These are phyloP conservation scores for Sparus aurata DNA, from an alignment of 2,797 vertebrate species.

Conservation along the genomic window DNA sequence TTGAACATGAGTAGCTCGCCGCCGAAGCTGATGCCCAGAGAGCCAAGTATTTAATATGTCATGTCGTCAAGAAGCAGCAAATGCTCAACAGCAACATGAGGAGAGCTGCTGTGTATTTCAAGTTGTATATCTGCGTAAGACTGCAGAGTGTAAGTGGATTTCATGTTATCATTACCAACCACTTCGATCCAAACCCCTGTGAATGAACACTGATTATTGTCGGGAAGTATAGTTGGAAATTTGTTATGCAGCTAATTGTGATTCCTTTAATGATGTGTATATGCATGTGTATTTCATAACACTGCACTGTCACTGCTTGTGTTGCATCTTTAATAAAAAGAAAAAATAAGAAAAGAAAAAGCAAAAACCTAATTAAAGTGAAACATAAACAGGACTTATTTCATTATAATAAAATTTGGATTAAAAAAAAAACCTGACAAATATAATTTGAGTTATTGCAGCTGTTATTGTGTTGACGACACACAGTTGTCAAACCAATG, in stretches of 20 bases:
- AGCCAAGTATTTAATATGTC: slow-evolving; percentile 30
- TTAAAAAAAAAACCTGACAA: not conserved
- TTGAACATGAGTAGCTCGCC: slow-evolving; percentile 8
- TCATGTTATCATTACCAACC: slow-evolving; percentile 1
- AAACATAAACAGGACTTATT: not conserved
- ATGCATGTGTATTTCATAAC: not conserved
- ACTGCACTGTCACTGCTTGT: not conserved
- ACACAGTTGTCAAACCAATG: slow-evolving; percentile 1
- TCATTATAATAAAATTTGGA: not conserved
- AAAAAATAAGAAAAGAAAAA: too few species aligned
- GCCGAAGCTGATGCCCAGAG: not conserved
- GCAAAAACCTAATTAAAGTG: not conserved
- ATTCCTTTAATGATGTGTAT: not conserved
- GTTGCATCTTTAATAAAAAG: not conserved
- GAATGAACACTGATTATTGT: slow-evolving; percentile 4
- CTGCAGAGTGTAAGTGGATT: not conserved
- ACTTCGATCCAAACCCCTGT: slow-evolving; percentile 5
- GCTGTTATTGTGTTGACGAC: slow-evolving; percentile 5
- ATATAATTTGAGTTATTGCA: slow-evolving; percentile 1
- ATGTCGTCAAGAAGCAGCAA: slow-evolving; percentile 27
- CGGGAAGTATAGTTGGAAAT: not conserved
- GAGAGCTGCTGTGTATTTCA: not conserved
- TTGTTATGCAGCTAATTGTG: slow-evolving; percentile 2
- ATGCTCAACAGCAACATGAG: not conserved
- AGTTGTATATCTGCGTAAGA: not conserved